Percentiles rank a stretch among this genome's conserved stretches.
Evolutionary conservation across 2,888 invertebrate species (phyloP).

Genomic region (Drosophila mayaguana): DNA sequence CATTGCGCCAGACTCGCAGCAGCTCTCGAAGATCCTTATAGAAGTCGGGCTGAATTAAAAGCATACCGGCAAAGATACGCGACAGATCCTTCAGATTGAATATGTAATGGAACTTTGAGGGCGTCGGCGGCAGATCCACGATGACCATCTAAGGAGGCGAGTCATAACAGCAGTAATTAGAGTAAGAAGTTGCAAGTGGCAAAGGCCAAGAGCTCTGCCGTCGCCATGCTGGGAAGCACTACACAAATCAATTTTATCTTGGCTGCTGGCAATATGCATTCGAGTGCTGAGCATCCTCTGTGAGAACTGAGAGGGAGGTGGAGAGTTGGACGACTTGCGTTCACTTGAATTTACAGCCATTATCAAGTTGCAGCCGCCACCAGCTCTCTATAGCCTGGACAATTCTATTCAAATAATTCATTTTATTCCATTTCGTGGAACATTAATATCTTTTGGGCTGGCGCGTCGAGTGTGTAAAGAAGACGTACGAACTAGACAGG

Average conservation of each 20-base stretch:
- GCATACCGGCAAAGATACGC: constrained; percentile 92
- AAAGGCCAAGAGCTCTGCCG: constrained; percentile 11
- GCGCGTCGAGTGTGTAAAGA: constrained; percentile 72
- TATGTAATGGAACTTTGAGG: constrained; percentile 97
- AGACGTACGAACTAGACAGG: constrained; percentile 71
- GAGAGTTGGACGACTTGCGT: constrained; percentile 46
- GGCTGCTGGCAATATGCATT: constrained; percentile 77
- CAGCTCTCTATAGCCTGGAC: constrained; percentile 47
- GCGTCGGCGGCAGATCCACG: constrained; percentile 93
- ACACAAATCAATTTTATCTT: constrained; percentile 82
- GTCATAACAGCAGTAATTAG: constrained; percentile 60
- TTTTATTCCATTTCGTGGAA: constrained; percentile 80
- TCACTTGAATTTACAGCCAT: constrained; percentile 70
- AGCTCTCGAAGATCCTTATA: constrained; percentile 90
- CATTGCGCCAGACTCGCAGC: constrained; percentile 95
- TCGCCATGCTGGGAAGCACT: constrained; percentile 31
- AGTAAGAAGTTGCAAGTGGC: constrained; percentile 24
- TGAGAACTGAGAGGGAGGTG: constrained; percentile 1
- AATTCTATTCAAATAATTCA: constrained; percentile 83
- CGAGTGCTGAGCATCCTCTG: constrained; percentile 56
- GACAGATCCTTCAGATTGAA: constrained; percentile 97
- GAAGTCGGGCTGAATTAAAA: constrained; percentile 90
- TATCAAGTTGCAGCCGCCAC: constrained; percentile 64
- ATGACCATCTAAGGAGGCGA: constrained; percentile 87
- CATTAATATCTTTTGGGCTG: constrained; percentile 77